Base-by-base conservation (phyloP, 2,113 vertebrate genomes). In the Leucopsar rothschildi region DNA sequence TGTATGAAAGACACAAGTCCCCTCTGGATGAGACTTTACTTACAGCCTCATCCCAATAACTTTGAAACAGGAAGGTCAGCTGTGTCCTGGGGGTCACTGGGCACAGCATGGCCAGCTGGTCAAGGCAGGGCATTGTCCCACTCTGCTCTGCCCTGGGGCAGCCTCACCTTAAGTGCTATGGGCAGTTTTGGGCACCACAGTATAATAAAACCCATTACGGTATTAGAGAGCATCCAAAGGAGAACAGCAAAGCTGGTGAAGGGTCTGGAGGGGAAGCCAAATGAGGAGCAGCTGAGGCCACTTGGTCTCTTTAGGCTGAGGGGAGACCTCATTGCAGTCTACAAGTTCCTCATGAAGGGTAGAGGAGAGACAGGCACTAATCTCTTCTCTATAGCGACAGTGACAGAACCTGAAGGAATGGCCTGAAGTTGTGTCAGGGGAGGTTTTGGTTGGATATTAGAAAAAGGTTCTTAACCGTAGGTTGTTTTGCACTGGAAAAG, bases 41-140 rank as follows among this genome's bases (percentile, higher is more conserved):
- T 47, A n/a, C 12, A 66, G 27, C 9, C 24, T 53, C 12, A 33
- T 35, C 4, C 37, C 31, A 23, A 3, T 53, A 80, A 42, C n/a
- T 52, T 37, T 83, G 42, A 76, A 81, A 28, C 63, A 60, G 33
- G 18, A 66, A 27, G 7, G 45, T 44, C 63, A 76, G 9, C 37
- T 1, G 0, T 50, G 13, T 76, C 52, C 12, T 25, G 35, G 52
- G 20, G 13, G 7, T 5, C 31, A 59, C 42, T 1, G 0, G 53
- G 53, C 25, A 22, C 22, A 50, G 11, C 25, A 50, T 76, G 1
- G 1, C 50, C 3, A 40, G 8, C 24, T 0, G 1, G 17, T 7
- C 53, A 52, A 59, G 31, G 61, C 9, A 59, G 11, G 25, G 35
- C 11, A 42, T 42, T 66, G 35, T 28, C 29, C 35, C 1, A 0